Evolutionary conservation across 23 tunicate species (phyloP).

Genomic region (Phallusia fumigata): DNA sequence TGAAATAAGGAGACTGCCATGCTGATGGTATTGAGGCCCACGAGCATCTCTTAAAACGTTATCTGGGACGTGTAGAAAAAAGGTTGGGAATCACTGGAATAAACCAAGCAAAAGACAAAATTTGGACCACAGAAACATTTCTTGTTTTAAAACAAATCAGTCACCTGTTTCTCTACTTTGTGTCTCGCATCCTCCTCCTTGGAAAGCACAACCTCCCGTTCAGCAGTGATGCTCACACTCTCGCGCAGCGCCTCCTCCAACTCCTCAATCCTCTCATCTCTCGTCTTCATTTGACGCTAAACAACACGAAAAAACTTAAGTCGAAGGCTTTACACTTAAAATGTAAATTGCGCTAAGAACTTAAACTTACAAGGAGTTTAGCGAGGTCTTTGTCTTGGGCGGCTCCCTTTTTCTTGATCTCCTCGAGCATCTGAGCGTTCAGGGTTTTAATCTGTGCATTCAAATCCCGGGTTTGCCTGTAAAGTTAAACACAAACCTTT

Average conservation of each 20-base stretch:
- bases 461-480: constrained; percentile 41
- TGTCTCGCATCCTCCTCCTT: constrained; percentile 50
- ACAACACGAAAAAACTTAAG: too few species aligned
- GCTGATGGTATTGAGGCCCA: too few species aligned
- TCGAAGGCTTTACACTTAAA: too few species aligned
- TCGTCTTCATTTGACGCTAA: constrained; percentile 56
- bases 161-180: constrained; percentile 53
- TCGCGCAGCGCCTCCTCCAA: constrained; percentile 86
- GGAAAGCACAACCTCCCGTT: constrained; percentile 66
- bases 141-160: background rate
- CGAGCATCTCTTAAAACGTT: too few species aligned
- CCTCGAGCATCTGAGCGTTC: constrained; percentile 73
- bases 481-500: background rate
- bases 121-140: too few species aligned
- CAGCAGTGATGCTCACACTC: constrained; percentile 88
- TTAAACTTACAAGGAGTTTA: constrained; percentile 66
- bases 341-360: too few species aligned
- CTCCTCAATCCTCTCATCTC: constrained; percentile 77
- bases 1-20: too few species aligned
- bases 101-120: too few species aligned
- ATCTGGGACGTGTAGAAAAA: too few species aligned
- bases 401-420: constrained; percentile 68
- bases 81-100: too few species aligned
- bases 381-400: constrained; percentile 68
- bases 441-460: constrained; percentile 52